phyloP scores from a whole-genome alignment of 2,797 vertebrate species.

The Spatula versicolor region DNA sequence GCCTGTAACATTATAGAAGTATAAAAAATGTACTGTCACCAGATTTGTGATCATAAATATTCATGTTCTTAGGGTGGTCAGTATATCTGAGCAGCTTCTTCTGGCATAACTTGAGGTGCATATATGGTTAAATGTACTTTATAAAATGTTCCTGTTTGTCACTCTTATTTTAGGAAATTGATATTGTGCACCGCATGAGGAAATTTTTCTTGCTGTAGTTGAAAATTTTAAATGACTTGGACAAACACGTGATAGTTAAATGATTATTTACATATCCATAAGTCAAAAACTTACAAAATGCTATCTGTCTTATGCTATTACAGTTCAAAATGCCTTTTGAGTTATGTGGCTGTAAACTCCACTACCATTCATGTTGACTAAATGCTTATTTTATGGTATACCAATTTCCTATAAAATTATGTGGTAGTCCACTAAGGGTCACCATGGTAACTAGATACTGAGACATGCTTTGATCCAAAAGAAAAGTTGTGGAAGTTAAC shows the following conservation, averaged over 20 bases:
- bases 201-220: neutral
- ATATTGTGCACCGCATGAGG: neutral
- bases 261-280: neutral
- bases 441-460: neutral
- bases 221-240: neutral
- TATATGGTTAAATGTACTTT: neutral
- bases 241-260: neutral
- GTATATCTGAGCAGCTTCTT: neutral
- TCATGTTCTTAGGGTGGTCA: neutral
- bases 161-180: neutral
- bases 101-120: neutral
- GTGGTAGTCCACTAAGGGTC: neutral
- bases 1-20: neutral
- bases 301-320: neutral
- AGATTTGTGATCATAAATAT: neutral
- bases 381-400: neutral
- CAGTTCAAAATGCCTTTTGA: neutral
- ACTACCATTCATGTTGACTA: neutral
- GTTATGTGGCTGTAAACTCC: neutral
- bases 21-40: neutral
- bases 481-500: neutral
- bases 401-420: neutral
- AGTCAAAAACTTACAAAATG: neutral
- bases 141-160: neutral
- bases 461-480: neutral